A percentile compares a stretch with the other conserved stretches of the same genome.
Evolutionary conservation across 2,113 vertebrate genomes (phyloP).

Genomic region (Anarhynchus alexandrinus): DNA sequence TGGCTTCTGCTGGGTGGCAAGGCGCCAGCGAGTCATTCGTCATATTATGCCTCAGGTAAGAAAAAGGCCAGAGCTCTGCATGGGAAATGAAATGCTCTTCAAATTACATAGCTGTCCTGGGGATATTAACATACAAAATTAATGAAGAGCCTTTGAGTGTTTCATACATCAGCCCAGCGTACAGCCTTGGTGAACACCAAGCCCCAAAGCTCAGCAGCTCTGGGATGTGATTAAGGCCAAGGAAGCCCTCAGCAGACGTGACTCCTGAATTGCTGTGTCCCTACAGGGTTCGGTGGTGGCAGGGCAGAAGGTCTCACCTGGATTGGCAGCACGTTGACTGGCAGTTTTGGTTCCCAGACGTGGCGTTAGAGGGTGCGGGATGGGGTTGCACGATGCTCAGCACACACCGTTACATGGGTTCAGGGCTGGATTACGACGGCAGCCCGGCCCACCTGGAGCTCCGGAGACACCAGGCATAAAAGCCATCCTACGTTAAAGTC

Average conservation of each 20-base stretch:
- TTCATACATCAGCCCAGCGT: background rate
- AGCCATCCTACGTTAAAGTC: background rate
- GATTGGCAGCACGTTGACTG: background rate
- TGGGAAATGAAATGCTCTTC: background rate
- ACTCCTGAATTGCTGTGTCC: background rate
- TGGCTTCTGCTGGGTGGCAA: background rate
- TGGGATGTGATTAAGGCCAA: background rate
- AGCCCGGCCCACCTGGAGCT: background rate
- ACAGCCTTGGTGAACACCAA: background rate
- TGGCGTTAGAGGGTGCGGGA: accelerated
- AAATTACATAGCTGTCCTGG: background rate
- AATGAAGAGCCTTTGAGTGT: background rate
- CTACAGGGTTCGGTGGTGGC: too few relatives aligned
- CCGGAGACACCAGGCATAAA: background rate
- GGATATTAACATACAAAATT: background rate
- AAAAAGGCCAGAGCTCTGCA: background rate
- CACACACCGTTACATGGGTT: background rate
- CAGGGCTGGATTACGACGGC: background rate
- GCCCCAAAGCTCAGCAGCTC: background rate
- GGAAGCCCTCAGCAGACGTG: background rate
- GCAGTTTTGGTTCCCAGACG: background rate
- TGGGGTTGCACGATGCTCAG: background rate
- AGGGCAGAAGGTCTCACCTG: background rate
- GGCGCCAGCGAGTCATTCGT: background rate
- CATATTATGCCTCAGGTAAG: background rate